Conservation (phyloP, 2,113 vertebrate genomes). For the Nothobranchius furzeri region DNA sequence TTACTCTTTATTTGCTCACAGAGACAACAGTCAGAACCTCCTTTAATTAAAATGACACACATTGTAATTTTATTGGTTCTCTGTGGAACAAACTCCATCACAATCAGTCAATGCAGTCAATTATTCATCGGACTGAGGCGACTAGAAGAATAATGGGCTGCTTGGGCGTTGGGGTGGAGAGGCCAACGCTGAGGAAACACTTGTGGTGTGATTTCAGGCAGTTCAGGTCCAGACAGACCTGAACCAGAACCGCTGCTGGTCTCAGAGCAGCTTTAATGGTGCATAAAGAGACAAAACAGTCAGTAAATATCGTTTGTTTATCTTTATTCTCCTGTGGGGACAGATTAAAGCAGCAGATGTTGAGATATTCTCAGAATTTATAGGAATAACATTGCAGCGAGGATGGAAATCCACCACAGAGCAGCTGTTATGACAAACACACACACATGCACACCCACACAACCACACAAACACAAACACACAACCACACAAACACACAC, state of each 20-base stretch:
- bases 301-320: no score
- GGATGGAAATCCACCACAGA: no score
- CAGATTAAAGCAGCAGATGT: not conserved
- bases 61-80: conserved; percentile 38
- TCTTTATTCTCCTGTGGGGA: not conserved
- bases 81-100: conserved; percentile 32
- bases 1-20: conserved; percentile 27
- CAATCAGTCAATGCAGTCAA: conserved; percentile 53
- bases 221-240: not conserved
- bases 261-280: not conserved
- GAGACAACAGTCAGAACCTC: conserved; percentile 13
- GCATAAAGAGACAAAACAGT: no score
- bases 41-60: conserved; percentile 39
- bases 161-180: conserved; percentile 11
- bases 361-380: no score
- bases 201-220: not conserved
- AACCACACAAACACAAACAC: no score
- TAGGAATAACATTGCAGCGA: no score
- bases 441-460: no score
- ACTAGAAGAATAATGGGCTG: conserved; percentile 12
- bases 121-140: conserved; percentile 53
- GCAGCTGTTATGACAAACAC: no score
- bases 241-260: conserved; percentile 1
- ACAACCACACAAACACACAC: no score
- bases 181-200: not conserved